phyloP scores from a whole-genome alignment of 2,113 vertebrate species.

The Stercorarius parasiticus region DNA sequence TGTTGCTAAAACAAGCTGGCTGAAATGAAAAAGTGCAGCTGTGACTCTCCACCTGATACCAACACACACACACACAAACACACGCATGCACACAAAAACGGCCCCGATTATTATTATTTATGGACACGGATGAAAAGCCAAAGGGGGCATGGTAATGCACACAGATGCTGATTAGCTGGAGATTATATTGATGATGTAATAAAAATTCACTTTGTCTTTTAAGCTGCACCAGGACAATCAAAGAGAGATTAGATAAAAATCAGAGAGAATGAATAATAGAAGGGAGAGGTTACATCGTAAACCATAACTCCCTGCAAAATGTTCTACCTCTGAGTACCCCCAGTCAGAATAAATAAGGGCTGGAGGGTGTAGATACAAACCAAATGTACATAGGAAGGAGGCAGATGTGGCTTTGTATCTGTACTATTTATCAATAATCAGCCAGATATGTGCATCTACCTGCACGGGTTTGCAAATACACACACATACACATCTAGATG shows the following conservation, averaged over 20 bases:
- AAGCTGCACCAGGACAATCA: slow-evolving; percentile 77
- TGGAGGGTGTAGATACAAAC: not conserved
- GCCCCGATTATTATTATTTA: slow-evolving; percentile 58
- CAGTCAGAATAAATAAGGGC: not conserved
- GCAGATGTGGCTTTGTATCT: not conserved
- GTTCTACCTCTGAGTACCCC: not conserved
- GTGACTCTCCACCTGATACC: not conserved
- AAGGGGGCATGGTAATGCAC: slow-evolving; percentile 62
- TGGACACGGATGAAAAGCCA: slow-evolving; percentile 63
- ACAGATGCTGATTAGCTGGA: slow-evolving; percentile 78
- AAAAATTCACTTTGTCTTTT: slow-evolving; percentile 84
- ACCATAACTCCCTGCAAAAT: not conserved
- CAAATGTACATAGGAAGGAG: not conserved
- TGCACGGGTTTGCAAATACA: not conserved
- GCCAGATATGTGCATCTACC: not conserved
- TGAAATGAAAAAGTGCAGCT: slow-evolving; percentile 46
- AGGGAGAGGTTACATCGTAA: slow-evolving; percentile 52
- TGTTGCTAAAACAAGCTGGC: slow-evolving; percentile 32
- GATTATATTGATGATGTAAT: slow-evolving; percentile 85
- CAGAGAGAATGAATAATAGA: slow-evolving; percentile 76
- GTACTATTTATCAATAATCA: not conserved
- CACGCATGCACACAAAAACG: fast-evolving
- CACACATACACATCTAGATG: not conserved
- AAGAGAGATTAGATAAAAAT: slow-evolving; percentile 80
- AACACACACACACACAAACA: not conserved